phyloP scores from a whole-genome alignment of 2,888 invertebrate species.

The Eupithecia inturbata region DNA sequence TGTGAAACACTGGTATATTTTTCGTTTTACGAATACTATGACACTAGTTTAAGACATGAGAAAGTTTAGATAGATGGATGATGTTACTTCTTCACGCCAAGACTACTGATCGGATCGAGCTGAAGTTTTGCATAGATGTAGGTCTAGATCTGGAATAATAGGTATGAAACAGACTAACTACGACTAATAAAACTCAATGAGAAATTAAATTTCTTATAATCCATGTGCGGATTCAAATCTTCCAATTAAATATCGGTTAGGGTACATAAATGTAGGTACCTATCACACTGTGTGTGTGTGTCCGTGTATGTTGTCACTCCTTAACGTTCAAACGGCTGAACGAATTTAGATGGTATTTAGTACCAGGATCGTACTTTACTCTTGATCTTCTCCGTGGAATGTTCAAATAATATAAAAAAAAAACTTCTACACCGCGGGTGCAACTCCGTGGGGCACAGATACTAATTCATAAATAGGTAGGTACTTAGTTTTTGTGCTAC shows the following conservation, averaged over 20 bases:
- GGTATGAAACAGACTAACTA: too few species aligned
- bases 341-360: too few species aligned
- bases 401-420: neutral
- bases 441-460: neutral
- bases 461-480: neutral
- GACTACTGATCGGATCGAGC: neutral
- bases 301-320: too few species aligned
- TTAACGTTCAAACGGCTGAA: too few species aligned
- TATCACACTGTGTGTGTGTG: too few species aligned
- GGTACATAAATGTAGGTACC: too few species aligned
- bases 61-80: neutral
- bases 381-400: neutral
- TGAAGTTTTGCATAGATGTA: neutral
- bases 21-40: neutral
- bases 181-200: too few species aligned
- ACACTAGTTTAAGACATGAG: neutral
- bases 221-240: too few species aligned
- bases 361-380: too few species aligned
- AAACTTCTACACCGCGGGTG: neutral
- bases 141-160: too few species aligned
- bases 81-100: neutral
- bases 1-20: neutral
- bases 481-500: neutral
- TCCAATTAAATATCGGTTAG: too few species aligned
- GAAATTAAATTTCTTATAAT: too few species aligned